phyloP scores from a whole-genome alignment of 2,888 invertebrate genomes.

The Blastobasis lacticolella region DNA sequence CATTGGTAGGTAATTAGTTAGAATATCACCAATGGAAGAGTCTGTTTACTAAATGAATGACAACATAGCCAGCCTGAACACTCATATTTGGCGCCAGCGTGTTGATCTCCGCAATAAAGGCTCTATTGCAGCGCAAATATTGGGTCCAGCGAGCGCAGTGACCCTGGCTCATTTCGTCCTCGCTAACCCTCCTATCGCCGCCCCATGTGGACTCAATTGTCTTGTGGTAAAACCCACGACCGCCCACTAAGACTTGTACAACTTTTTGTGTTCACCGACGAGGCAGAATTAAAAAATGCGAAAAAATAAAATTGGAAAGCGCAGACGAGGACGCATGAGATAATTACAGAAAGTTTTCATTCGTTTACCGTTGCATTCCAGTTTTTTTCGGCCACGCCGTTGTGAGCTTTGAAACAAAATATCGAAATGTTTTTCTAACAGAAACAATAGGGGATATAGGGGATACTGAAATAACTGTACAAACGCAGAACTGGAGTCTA shows the following conservation, averaged over 20 bases:
- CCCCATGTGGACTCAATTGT: slow-evolving; percentile 56
- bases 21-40: slow-evolving; percentile 22
- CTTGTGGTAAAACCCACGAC: slow-evolving; percentile 35
- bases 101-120: slow-evolving; percentile 62
- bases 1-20: too few species aligned
- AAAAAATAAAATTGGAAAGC: slow-evolving; percentile 1
- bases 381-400: slow-evolving; percentile 14
- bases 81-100: slow-evolving; percentile 40
- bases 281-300: slow-evolving; percentile 3
- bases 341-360: slow-evolving; percentile 15
- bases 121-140: slow-evolving; percentile 64
- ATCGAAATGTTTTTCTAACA: slow-evolving; percentile 35
- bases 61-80: slow-evolving; percentile 27
- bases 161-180: slow-evolving; percentile 59
- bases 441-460: slow-evolving; percentile 46
- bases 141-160: slow-evolving; percentile 45
- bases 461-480: slow-evolving; percentile 42
- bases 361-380: slow-evolving; percentile 19
- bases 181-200: slow-evolving; percentile 46
- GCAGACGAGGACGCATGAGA: slow-evolving; percentile 1
- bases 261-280: slow-evolving; percentile 17
- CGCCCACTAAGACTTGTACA: slow-evolving; percentile 21
- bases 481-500: slow-evolving; percentile 53
- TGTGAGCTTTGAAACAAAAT: slow-evolving; percentile 25
- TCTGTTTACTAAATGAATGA: slow-evolving; percentile 38